Evolutionary conservation across 2,113 vertebrate species (phyloP).

Genomic region (Polypterus senegalus): DNA sequence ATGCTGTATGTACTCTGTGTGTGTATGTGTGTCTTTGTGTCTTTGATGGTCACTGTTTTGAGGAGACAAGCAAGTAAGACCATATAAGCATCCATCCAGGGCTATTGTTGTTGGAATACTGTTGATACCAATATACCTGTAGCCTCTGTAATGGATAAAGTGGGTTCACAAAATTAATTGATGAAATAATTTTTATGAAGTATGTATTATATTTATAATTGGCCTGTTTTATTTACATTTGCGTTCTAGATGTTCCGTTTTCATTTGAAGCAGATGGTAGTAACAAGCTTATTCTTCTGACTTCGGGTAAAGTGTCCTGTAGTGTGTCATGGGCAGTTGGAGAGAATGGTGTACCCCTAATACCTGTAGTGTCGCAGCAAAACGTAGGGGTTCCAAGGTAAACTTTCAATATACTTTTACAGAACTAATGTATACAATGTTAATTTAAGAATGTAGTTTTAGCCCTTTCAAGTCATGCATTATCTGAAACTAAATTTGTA

Average conservation of each 20-base stretch:
- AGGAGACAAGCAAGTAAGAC: no score
- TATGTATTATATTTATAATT: not conserved
- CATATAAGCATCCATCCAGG: no score
- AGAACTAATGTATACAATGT: not conserved
- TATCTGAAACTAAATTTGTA: no score
- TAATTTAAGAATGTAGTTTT: no score
- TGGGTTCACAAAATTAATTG: not conserved
- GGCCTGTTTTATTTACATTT: not conserved
- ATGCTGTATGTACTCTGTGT: no score
- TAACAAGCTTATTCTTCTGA: slow-evolving; percentile 71
- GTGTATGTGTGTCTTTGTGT: no score
- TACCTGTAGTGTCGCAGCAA: slow-evolving; percentile 63
- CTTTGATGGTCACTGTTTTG: no score
- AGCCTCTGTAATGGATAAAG: no score
- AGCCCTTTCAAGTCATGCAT: no score
- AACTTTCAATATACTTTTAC: not conserved
- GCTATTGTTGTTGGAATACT: no score
- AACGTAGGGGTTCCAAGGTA: slow-evolving; percentile 60
- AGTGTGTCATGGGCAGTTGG: slow-evolving; percentile 79
- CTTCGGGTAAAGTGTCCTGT: slow-evolving; percentile 82
- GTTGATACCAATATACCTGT: no score
- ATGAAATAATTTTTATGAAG: not conserved
- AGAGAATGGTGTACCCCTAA: slow-evolving; percentile 66
- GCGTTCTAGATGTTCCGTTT: slow-evolving; percentile 66
- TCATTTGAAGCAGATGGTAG: slow-evolving; percentile 83